Conservation (phyloP, 2,797 vertebrate genomes). For the Myiothlypis chrysogaster region DNA sequence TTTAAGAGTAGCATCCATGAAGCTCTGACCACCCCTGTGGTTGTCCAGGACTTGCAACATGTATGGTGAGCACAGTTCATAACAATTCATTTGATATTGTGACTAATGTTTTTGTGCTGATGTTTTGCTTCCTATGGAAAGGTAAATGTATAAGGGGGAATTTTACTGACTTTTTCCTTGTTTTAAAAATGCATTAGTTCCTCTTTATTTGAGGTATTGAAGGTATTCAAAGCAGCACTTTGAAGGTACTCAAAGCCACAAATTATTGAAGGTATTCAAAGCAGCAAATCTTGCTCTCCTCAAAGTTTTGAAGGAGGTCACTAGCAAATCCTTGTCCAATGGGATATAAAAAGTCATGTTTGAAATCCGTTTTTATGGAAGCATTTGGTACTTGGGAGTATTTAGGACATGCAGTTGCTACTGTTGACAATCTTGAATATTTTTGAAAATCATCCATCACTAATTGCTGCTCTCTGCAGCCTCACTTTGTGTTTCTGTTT, state of each 20-base stretch:
- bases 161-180: neutral
- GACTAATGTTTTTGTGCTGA: neutral
- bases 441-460: conserved; percentile 10
- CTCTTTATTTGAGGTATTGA: neutral
- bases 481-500: neutral
- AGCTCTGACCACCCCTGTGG: neutral
- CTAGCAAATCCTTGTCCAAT: neutral
- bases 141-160: neutral
- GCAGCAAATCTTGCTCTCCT: neutral
- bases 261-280: neutral
- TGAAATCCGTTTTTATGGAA: neutral
- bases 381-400: neutral
- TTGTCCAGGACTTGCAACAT: neutral
- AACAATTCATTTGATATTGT: neutral
- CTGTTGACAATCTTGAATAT: neutral
- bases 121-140: neutral
- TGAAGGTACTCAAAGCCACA: neutral
- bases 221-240: neutral
- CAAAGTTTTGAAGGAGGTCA: neutral
- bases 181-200: neutral
- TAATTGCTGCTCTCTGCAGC: neutral
- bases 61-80: neutral
- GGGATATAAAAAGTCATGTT: neutral
- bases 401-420: neutral
- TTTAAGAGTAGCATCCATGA: neutral